These are phyloP conservation scores for Coregonus sp. DNA, from an alignment of 2,797 vertebrate genomes.

Conservation along the genomic window DNA sequence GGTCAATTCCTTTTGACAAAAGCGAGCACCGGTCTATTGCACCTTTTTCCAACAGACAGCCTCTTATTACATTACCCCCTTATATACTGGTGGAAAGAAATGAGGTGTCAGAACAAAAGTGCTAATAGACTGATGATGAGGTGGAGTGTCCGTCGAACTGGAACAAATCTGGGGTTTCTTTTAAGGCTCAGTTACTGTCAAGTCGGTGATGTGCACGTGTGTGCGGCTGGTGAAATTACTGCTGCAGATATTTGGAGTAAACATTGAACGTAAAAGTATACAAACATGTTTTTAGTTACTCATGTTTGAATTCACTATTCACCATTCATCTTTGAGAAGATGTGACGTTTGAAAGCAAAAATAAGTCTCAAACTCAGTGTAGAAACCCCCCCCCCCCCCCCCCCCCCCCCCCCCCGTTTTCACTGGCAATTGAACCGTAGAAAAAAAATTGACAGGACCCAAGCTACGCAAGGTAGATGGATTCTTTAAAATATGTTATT, in stretches of 20 bases:
- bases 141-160: constrained; percentile 47
- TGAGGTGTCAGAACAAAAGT: constrained; percentile 29
- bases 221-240: constrained; percentile 39
- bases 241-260: constrained; percentile 17
- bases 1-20: constrained; percentile 79
- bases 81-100: too few species aligned
- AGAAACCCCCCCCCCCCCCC: too few species aligned
- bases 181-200: constrained; percentile 64
- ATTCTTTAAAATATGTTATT: too few species aligned
- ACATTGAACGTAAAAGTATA: constrained; percentile 41
- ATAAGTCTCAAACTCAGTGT: not conserved
- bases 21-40: constrained; percentile 75
- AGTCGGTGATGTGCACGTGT: constrained; percentile 47
- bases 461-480: too few species aligned
- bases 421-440: too few species aligned
- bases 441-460: too few species aligned
- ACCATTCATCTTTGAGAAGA: not conserved
- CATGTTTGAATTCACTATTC: not conserved
- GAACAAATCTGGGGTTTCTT: constrained; percentile 73
- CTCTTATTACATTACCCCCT: too few species aligned
- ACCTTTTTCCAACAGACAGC: constrained; percentile 63
- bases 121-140: constrained; percentile 77
- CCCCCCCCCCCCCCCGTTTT: too few species aligned
- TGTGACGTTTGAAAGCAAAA: not conserved
- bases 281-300: not conserved